Evolutionary conservation across 2,888 invertebrate genomes (phyloP), one percentile per base, ranked within the genome.

Genomic region (Pomacea canaliculata): DNA sequence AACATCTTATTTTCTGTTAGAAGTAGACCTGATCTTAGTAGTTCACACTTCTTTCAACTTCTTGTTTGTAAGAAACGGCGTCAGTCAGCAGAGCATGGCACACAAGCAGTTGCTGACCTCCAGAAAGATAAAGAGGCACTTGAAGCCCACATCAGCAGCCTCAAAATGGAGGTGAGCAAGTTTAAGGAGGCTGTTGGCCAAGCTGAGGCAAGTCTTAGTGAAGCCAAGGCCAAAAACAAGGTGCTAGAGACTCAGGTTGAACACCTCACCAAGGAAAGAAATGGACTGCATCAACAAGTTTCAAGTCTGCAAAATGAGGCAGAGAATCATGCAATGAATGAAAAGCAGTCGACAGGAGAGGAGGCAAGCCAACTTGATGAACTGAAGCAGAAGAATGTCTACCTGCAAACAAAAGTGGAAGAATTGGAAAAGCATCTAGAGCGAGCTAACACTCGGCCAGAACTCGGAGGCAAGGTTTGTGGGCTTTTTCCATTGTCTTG

Each of bases 51-150:
- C 37, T 37, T 37, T 37, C 37, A 37, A 37, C 62, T 72, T 65
- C 27, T 66, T 13, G 5, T 67, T 16, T 69, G 46, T 49, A 60
- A 74, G 74, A 74, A 60, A 56, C 74, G 74, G 9, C 74, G 69
- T 18, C 60, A 69, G 69, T 69, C 74, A 7, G n/a, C 46, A 0
- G 74, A 74, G 5, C 59, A 46, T 68, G 60, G 56, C 37, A 60
- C 62, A 9, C 68, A 68, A 18, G 73, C 69, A 10, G 8, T 68
- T 13, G 48, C 51, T 13, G 74, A 79, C 68, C 74, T 90, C 66
- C 82, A 89, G 66, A 86, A 89, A 37, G 92, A 90, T 18, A 92
- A 92, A 83, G 37, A 91, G 91, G 77, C 91, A 91, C 70, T 83
- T 60, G 83, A 83, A 71, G 56, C 78, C 23, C 51, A 76, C 62